Evolutionary conservation across 2,888 invertebrate genomes (phyloP), one percentile per base, ranked within the genome.

Genomic region (Noctua janthina): DNA sequence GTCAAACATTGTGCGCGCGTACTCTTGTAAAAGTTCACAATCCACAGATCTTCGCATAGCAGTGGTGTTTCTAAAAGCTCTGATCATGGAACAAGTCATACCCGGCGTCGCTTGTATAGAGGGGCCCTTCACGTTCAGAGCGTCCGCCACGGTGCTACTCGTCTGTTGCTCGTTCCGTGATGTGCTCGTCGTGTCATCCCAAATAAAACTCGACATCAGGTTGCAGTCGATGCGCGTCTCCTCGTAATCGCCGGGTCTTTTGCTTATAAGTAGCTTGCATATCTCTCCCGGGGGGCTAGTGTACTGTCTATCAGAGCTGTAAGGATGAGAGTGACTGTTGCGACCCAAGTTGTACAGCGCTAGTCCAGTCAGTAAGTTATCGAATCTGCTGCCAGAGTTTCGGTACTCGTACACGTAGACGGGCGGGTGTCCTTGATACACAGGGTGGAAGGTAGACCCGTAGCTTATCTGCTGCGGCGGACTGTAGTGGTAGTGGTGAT

Each of bases 281-380:
- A 91, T 79, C 82, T 95, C 95, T 5, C 92, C 93, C 1, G 93
- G 89, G 15, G 51, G 79, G 1, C 89, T 71, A 51, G 87, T 88
- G 82, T 95, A 95, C 46, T 92, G 91, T 56, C 88, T 85, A 6
- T 86, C 74, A 11, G 85, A 59, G 54, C 72, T 64, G 56, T 91
- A 82, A 81, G 91, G 80, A 75, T 92, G 83, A 49, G 83, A 77
- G 46, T 92, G 87, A 39, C 87, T 88, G 10, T 85, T 89, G 78
- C 94, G 91, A 11, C 95, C 95, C 67, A 95, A 89, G 82, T 95
- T 95, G 76, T 95, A 95, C 59, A 95, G 82, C n/a, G 95, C 95
- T 73, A 95, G 89, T 1, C 95, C 95, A 11, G 95, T 93, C n/a
- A 95, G 83, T 35, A 95, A 87, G 35, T 76, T 93, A 56, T 94